Evolutionary conservation across 2,113 vertebrate species (phyloP).

Genomic region (Laticauda laticaudata): DNA sequence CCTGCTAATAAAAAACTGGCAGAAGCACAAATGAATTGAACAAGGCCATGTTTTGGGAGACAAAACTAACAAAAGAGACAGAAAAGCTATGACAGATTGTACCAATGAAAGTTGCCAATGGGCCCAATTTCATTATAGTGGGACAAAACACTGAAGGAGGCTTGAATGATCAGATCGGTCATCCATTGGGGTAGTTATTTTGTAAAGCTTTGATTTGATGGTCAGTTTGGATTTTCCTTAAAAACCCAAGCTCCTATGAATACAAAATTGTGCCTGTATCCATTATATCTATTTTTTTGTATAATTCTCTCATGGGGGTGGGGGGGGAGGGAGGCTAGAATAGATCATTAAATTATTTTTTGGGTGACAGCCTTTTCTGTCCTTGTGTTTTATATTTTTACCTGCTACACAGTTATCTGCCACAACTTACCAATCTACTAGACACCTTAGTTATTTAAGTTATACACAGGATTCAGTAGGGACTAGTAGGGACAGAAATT

Average conservation of each 20-base stretch:
- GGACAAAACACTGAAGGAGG: background rate
- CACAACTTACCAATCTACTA: background rate
- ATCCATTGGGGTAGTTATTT: background rate
- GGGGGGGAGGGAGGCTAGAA: background rate
- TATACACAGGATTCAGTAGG: background rate
- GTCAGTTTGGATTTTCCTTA: background rate
- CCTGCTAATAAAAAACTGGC: background rate
- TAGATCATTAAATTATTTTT: background rate
- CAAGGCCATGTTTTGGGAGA: background rate
- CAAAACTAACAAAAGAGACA: background rate
- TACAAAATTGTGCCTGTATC: background rate
- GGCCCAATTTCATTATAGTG: background rate
- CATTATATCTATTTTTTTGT: background rate
- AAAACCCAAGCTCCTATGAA: background rate
- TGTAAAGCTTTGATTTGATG: background rate
- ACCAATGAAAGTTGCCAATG: background rate
- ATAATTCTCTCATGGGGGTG: background rate
- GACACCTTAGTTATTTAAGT: background rate
- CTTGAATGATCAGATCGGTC: background rate
- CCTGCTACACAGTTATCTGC: background rate
- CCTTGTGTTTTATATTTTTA: background rate
- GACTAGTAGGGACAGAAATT: background rate
- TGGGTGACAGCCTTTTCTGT: no score
- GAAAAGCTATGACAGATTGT: background rate
- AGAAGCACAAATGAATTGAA: background rate